Percentiles rank a stretch among this genome's conserved stretches.
Evolutionary conservation across 2,797 vertebrate genomes (phyloP).

Genomic region (Lycodopsis pacificus): DNA sequence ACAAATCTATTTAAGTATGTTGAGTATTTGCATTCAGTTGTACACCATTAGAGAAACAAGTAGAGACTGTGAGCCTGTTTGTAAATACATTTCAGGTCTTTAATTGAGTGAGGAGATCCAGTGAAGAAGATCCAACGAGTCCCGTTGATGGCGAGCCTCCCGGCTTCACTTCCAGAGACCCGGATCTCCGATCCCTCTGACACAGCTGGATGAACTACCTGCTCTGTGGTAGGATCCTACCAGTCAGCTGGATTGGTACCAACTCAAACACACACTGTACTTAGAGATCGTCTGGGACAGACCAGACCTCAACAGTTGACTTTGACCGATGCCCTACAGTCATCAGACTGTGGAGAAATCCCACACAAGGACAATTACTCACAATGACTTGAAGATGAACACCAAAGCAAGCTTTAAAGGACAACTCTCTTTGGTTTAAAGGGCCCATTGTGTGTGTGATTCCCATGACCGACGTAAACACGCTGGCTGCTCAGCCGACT

Average conservation of each 20-base stretch:
- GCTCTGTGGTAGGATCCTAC: background rate
- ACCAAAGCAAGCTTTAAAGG: background rate
- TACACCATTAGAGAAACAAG: too few species aligned
- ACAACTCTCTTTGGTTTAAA: background rate
- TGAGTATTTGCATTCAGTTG: too few species aligned
- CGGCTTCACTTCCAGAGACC: background rate
- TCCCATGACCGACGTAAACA: background rate
- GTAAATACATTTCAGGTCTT: background rate
- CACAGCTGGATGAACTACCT: background rate
- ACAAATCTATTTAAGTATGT: too few species aligned
- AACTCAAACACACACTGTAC: background rate
- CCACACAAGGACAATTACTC: background rate
- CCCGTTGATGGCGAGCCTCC: background rate
- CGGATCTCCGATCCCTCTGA: background rate
- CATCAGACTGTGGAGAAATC: background rate
- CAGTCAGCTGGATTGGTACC: background rate
- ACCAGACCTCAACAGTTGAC: background rate
- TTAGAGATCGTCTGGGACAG: background rate
- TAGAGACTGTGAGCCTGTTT: background rate
- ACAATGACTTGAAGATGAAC: background rate
- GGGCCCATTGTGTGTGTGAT: background rate
- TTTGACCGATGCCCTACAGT: background rate
- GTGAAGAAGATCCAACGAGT: background rate
- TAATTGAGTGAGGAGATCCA: background rate
- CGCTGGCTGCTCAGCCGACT: conserved; percentile 11